phyloP scores from a whole-genome alignment of 2,113 vertebrate genomes.

The Cepphus grylle region DNA sequence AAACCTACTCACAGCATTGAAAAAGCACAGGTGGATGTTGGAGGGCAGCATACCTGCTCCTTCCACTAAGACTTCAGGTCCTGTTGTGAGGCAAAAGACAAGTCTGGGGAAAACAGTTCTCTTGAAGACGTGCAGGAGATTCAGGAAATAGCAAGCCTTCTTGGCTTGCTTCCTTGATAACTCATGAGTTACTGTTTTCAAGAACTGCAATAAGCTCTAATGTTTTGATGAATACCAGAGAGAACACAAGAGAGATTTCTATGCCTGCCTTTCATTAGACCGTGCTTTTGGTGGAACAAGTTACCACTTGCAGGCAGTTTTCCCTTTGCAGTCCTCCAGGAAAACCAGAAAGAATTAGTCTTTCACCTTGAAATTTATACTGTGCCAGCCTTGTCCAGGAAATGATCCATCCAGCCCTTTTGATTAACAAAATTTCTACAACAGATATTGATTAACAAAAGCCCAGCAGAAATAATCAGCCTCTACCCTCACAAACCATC shows the following conservation, averaged over 20 bases:
- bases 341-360: not conserved
- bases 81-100: not conserved
- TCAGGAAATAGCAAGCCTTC: not conserved
- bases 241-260: not conserved
- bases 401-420: not conserved
- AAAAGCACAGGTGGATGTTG: not conserved
- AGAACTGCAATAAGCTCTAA: not conserved
- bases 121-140: not conserved
- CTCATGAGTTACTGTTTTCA: not conserved
- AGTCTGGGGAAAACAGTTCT: not conserved
- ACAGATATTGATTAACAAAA: not conserved
- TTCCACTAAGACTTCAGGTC: not conserved
- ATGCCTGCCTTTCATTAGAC: fast-evolving
- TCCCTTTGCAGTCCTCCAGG: not conserved
- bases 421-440: not conserved
- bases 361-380: not conserved
- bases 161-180: not conserved
- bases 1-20: not conserved
- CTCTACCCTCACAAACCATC: not conserved
- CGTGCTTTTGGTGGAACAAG: not conserved
- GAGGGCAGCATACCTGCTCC: not conserved
- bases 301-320: not conserved
- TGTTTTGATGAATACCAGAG: not conserved
- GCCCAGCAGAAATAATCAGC: not conserved
- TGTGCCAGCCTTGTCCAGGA: not conserved